phyloP scores from a whole-genome alignment of 2,888 invertebrate genomes.

The Epinotia brunnichana region DNA sequence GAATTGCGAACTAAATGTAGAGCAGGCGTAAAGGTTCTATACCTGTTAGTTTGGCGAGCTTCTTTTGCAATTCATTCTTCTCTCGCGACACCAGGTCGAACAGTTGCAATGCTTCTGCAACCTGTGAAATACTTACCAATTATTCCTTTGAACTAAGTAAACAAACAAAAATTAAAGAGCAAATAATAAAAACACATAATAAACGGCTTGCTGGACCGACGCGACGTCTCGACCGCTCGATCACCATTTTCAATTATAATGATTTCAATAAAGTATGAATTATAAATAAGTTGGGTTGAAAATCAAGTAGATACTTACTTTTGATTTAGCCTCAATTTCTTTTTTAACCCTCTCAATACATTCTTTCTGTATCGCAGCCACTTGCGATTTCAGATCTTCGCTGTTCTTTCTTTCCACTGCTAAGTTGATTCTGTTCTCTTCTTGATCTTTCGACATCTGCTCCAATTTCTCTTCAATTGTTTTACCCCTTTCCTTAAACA shows the following conservation, averaged over 20 bases:
- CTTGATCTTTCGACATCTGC: constrained; percentile 59
- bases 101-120: constrained; percentile 76
- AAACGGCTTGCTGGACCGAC: background rate
- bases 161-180: too few species aligned
- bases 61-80: constrained; percentile 69
- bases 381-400: constrained; percentile 65
- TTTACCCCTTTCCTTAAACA: constrained; percentile 71
- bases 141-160: too few species aligned
- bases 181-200: too few species aligned
- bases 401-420: constrained; percentile 66
- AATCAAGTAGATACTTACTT: constrained; percentile 54
- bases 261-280: too few species aligned
- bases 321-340: constrained; percentile 77
- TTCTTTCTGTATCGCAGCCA: constrained; percentile 66
- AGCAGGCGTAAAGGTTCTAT: constrained; percentile 41
- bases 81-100: constrained; percentile 72
- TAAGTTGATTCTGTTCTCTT: constrained; percentile 68
- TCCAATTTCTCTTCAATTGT: constrained; percentile 61
- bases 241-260: background rate
- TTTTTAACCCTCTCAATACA: constrained; percentile 63
- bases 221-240: background rate
- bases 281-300: background rate
- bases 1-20: background rate
- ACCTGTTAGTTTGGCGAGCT: constrained; percentile 65
- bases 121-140: constrained; percentile 55